Conservation (phyloP, 2,888 invertebrate species). For the Latheticus oryzae region DNA sequence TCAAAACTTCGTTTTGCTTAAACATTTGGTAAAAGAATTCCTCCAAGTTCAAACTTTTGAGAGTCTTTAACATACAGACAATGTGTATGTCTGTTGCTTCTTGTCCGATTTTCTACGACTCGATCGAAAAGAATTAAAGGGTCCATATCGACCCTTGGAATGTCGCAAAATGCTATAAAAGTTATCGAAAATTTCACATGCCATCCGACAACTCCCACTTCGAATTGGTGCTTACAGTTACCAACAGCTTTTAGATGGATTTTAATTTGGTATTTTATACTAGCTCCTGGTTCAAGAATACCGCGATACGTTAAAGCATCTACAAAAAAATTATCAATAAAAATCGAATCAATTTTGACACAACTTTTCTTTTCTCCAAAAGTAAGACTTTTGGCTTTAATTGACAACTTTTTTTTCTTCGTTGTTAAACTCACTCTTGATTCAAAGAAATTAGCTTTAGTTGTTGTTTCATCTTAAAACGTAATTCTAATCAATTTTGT, state of each 20-base stretch:
- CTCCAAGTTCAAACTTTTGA: slow-evolving; percentile 59
- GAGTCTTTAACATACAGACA: slow-evolving; percentile 54
- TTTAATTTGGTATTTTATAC: slow-evolving; percentile 48
- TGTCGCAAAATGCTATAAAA: slow-evolving; percentile 57
- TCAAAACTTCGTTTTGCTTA: no score
- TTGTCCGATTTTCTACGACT: slow-evolving; percentile 46
- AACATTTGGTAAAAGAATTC: slow-evolving; percentile 45
- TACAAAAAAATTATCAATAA: slow-evolving; percentile 3
- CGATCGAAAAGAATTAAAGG: slow-evolving; percentile 56
- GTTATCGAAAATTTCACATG: slow-evolving; percentile 48
- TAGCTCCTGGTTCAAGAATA: slow-evolving; percentile 48
- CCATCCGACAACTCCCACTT: slow-evolving; percentile 55
- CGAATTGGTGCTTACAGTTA: slow-evolving; percentile 53
- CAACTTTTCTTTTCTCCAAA: neutral
- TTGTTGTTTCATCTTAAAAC: no score
- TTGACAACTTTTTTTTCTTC: no score
- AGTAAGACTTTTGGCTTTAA: neutral
- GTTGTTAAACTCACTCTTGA: no score
- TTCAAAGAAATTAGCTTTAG: no score
- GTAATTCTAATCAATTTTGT: no score
- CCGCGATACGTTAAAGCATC: slow-evolving; percentile 37
- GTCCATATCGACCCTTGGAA: slow-evolving; percentile 57
- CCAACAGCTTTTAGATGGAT: slow-evolving; percentile 56
- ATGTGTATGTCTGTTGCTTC: slow-evolving; percentile 48
- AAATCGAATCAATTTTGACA: neutral